Evolutionary conservation across 2,113 vertebrate species (phyloP).

Genomic region (Etheostoma spectabile): DNA sequence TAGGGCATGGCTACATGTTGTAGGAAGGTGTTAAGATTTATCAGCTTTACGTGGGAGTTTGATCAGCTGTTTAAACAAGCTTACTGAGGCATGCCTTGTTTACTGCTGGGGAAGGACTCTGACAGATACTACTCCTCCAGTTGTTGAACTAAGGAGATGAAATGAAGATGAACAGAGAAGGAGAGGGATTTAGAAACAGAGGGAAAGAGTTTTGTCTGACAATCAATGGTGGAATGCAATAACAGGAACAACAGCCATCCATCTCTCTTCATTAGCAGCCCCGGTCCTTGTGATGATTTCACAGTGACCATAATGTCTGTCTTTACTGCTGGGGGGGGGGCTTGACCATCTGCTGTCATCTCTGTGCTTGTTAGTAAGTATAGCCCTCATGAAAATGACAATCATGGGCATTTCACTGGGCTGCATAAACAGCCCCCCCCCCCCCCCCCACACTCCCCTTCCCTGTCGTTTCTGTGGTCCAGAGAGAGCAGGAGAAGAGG

Average conservation of each 20-base stretch:
- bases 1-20: conserved; percentile 12
- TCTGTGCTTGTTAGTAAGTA: conserved; percentile 51
- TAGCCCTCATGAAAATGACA: conserved; percentile 34
- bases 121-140: conserved; percentile 3
- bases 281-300: conserved; percentile 56
- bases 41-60: conserved; percentile 38
- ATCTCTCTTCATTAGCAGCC: conserved; percentile 65
- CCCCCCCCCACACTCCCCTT: background rate
- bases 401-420: conserved; percentile 32
- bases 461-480: conserved; percentile 63
- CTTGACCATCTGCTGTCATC: conserved; percentile 11
- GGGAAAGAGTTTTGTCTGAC: conserved; percentile 9
- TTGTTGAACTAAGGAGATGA: conserved; percentile 12
- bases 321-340: conserved; percentile 41
- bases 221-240: conserved; percentile 41
- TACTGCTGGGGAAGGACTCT: conserved; percentile 12
- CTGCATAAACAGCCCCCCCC: conserved; percentile 34
- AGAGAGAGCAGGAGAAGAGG: conserved; percentile 45
- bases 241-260: conserved; percentile 41
- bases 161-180: conserved; percentile 14
- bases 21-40: conserved; percentile 38
- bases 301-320: conserved; percentile 45
- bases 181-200: background rate
- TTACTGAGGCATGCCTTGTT: conserved; percentile 30
- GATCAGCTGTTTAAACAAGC: conserved; percentile 52